Percentiles rank a stretch among this genome's conserved stretches.
These are phyloP conservation scores for Monochamus saltuarius DNA, from an alignment of 1,140 invertebrate species.

Conservation along the genomic window DNA sequence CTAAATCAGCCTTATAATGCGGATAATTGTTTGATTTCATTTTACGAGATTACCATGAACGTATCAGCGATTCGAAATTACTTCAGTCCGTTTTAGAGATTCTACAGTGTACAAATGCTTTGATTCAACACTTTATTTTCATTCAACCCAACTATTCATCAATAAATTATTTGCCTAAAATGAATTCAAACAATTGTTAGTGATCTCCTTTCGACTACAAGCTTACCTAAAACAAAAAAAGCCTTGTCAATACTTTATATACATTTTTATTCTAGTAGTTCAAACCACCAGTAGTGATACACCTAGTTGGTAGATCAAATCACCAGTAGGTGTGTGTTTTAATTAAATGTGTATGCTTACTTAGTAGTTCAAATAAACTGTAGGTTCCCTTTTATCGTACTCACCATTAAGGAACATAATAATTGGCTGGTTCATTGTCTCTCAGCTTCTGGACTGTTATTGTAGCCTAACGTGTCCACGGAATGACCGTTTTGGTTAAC, in stretches of 20 bases:
- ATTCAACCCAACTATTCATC: conserved; percentile 4
- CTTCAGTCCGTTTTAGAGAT: conserved; percentile 9
- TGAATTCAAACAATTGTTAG: conserved; percentile 18
- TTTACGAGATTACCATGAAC: not conserved
- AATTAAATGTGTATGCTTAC: too few relatives aligned
- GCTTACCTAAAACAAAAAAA: conserved; percentile 20
- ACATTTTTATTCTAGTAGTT: too few relatives aligned
- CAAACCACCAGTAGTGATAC: too few relatives aligned
- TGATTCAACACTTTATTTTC: too few relatives aligned
- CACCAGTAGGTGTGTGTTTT: not conserved
- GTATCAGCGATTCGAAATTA: not conserved
- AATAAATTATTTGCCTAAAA: conserved; percentile 6
- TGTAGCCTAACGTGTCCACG: conserved; percentile 33
- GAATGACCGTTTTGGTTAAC: conserved; percentile 43
- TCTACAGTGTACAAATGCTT: not conserved
- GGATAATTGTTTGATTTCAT: conserved; percentile 22
- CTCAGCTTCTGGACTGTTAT: conserved; percentile 36
- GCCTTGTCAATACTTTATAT: too few relatives aligned
- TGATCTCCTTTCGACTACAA: conserved; percentile 11
- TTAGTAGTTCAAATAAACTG: too few relatives aligned
- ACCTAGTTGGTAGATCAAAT: conserved; percentile 1
- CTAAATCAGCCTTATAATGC: conserved; percentile 36
- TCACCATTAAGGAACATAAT: conserved; percentile 19
- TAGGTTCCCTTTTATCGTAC: too few relatives aligned
- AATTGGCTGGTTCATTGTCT: conserved; percentile 21